phyloP scores from a whole-genome alignment of 92 coral and sea anemone species.

The Umimayanthus chanpuru region DNA sequence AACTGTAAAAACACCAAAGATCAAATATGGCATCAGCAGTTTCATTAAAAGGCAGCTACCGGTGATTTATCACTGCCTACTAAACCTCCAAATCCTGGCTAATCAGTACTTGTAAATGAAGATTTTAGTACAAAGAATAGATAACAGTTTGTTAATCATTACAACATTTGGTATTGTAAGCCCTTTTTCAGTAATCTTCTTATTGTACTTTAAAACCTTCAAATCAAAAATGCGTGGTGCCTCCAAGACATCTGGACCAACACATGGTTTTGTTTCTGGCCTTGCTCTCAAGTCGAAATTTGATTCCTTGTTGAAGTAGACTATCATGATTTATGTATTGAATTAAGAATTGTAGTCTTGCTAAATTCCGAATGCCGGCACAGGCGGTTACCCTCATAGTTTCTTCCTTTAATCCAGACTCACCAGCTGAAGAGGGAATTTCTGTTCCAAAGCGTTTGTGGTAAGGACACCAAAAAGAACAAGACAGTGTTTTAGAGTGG shows the following conservation, averaged over 20 bases:
- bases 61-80: background rate
- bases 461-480: too few species aligned
- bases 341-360: background rate
- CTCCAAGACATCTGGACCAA: background rate
- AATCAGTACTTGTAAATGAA: background rate
- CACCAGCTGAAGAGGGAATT: too few species aligned
- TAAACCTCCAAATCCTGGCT: background rate
- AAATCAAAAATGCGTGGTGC: slow-evolving; percentile 1
- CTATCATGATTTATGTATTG: background rate
- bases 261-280: background rate
- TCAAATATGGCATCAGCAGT: background rate
- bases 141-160: background rate
- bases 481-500: too few species aligned
- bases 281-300: too few species aligned
- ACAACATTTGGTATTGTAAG: background rate
- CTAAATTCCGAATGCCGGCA: too few species aligned
- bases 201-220: background rate
- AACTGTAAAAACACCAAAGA: background rate
- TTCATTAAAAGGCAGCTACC: background rate
- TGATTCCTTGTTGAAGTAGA: background rate
- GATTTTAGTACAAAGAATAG: slow-evolving; percentile 5
- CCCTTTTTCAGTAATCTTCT: slow-evolving; percentile 3
- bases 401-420: too few species aligned
- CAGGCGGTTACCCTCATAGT: too few species aligned
- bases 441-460: too few species aligned